Percentiles rank a stretch among this genome's conserved stretches.
These are phyloP conservation scores for Camponotus fellah DNA, from an alignment of 2,888 invertebrate species.

Conservation along the genomic window DNA sequence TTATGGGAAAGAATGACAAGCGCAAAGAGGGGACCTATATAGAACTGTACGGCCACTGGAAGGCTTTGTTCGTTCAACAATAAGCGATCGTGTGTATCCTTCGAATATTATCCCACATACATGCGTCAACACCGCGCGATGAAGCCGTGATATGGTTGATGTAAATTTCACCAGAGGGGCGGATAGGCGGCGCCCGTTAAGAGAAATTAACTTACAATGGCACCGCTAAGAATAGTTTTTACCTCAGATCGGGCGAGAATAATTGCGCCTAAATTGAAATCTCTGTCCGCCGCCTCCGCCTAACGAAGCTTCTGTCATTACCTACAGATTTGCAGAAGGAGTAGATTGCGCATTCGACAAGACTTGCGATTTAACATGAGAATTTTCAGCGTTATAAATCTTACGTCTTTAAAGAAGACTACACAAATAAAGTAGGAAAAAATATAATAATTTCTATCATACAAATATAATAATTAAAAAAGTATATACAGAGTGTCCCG, in stretches of 20 bases:
- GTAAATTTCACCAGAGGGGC: constrained; percentile 53
- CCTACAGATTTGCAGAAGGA: neutral
- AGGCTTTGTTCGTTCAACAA: constrained; percentile 83
- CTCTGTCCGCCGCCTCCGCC: neutral
- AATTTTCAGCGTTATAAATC: neutral
- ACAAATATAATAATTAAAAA: neutral
- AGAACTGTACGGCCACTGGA: constrained; percentile 61
- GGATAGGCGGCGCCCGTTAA: constrained; percentile 28
- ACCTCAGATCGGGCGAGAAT: constrained; percentile 16
- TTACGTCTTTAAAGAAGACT: neutral
- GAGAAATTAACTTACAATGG: constrained; percentile 49
- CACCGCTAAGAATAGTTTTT: constrained; percentile 30
- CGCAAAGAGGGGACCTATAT: constrained; percentile 59
- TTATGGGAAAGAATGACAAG: constrained; percentile 80
- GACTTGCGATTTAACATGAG: neutral
- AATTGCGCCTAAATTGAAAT: constrained; percentile 34
- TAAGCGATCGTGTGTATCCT: constrained; percentile 75
- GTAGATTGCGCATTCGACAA: neutral
- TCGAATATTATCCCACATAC: constrained; percentile 77
- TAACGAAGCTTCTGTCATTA: neutral
- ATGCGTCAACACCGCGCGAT: constrained; percentile 78
- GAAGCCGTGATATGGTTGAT: constrained; percentile 77
- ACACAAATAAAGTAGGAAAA: neutral
- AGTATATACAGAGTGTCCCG: too few species aligned
- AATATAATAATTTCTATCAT: neutral